phyloP scores from a whole-genome alignment of 1,140 invertebrate genomes.

The Sminthurides bifidus region DNA sequence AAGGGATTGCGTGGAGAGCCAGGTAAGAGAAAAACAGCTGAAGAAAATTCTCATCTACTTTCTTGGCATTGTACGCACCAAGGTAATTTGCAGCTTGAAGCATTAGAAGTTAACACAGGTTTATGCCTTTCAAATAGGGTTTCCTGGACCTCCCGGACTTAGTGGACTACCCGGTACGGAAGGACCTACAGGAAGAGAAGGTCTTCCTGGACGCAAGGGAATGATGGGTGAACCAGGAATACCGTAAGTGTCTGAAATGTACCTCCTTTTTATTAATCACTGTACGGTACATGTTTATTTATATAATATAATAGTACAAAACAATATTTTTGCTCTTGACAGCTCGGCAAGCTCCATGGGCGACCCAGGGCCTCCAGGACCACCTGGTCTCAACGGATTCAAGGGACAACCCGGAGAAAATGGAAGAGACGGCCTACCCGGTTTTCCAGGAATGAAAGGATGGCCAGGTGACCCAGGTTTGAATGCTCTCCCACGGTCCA shows the following conservation, averaged over 20 bases:
- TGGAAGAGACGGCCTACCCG: not conserved
- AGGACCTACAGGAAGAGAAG: not conserved
- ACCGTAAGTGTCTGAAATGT: not conserved
- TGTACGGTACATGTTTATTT: not conserved
- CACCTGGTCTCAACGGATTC: not conserved
- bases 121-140: too few species aligned
- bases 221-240: too few species aligned
- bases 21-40: too few species aligned
- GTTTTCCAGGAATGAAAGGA: slow-evolving; percentile 5
- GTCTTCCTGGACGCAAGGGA: too few species aligned
- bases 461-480: slow-evolving; percentile 3
- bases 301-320: too few species aligned
- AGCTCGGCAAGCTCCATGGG: too few species aligned
- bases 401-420: slow-evolving; percentile 6
- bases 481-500: slow-evolving; percentile 19
- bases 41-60: too few species aligned
- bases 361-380: not conserved
- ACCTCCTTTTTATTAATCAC: not conserved
- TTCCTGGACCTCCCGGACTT: too few species aligned
- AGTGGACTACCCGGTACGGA: too few species aligned
- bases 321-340: too few species aligned
- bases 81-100: not conserved
- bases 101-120: not conserved
- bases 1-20: too few species aligned
- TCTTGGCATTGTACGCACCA: not conserved